phyloP scores from a whole-genome alignment of 1,140 invertebrate genomes.

The Phymorhynchus buccinoides region DNA sequence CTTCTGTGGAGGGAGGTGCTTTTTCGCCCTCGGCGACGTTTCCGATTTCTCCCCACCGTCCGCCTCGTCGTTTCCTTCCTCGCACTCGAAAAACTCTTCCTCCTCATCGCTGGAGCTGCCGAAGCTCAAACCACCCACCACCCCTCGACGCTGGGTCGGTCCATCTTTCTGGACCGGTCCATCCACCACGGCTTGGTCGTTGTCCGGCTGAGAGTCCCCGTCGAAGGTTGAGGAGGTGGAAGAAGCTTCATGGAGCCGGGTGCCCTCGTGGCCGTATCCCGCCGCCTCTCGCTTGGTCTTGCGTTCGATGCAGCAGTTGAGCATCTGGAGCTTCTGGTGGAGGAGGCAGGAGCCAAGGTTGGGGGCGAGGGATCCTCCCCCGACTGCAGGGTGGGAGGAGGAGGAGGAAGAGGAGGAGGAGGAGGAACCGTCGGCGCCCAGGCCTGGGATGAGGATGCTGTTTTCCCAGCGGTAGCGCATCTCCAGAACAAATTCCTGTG shows the following conservation, averaged over 20 bases:
- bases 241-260: constrained; percentile 17
- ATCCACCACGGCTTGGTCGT: not conserved
- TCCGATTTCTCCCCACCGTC: not conserved
- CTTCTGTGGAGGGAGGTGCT: constrained; percentile 27
- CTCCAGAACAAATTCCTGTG: constrained; percentile 87
- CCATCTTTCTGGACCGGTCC: constrained; percentile 74
- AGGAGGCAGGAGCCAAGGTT: constrained; percentile 90
- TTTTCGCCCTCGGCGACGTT: constrained; percentile 27
- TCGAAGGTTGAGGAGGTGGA: not conserved
- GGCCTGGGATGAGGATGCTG: constrained; percentile 83
- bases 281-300: constrained; percentile 76
- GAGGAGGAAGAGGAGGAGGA: constrained; percentile 57
- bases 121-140: too few species aligned
- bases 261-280: constrained; percentile 47
- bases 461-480: constrained; percentile 92
- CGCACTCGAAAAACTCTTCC: constrained; percentile 91
- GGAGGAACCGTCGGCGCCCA: not conserved
- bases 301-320: constrained; percentile 95
- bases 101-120: constrained; percentile 78
- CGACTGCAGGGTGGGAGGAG: constrained; percentile 43
- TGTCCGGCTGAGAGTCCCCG: not conserved
- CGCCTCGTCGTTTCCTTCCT: constrained; percentile 47
- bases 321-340: constrained; percentile 93
- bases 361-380: constrained; percentile 81
- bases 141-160: too few species aligned